Conservation (phyloP, 2,113 vertebrate species). For the Rhombomys opimus region DNA sequence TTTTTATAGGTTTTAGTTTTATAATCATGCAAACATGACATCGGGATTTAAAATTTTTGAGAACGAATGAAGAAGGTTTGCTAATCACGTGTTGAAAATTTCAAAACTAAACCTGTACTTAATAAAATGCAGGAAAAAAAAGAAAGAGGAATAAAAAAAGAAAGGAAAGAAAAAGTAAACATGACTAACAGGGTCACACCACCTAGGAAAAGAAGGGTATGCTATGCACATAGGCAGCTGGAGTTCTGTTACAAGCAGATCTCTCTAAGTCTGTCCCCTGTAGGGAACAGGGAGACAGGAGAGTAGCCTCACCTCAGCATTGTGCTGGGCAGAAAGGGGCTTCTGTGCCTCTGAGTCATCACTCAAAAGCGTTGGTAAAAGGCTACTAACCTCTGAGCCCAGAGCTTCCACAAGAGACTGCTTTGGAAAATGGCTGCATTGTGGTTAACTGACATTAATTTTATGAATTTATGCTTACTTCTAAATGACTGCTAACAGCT, state of each 20-base stretch:
- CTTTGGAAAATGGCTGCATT: too few species aligned
- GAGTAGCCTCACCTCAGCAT: too few species aligned
- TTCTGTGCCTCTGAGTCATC: background rate
- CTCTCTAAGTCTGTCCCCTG: background rate
- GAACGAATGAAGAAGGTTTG: background rate
- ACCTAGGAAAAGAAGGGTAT: fast-evolving
- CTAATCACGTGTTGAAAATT: background rate
- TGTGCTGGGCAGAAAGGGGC: too few species aligned
- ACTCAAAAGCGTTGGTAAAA: background rate
- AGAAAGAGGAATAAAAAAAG: background rate
- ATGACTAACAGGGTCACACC: too few species aligned
- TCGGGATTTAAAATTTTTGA: background rate
- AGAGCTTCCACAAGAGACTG: background rate
- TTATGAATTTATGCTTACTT: background rate
- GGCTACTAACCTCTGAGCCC: background rate
- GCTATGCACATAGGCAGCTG: too few species aligned
- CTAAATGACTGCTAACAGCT: fast-evolving
- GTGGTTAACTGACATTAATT: background rate
- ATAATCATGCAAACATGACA: background rate
- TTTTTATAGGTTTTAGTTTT: background rate
- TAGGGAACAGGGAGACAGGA: background rate
- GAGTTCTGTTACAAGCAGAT: too few species aligned
- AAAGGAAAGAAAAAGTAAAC: fast-evolving
- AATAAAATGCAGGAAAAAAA: background rate
- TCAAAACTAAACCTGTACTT: background rate